Evolutionary conservation across 2,797 vertebrate genomes (phyloP).

Genomic region (Sphenopsis melanotis): DNA sequence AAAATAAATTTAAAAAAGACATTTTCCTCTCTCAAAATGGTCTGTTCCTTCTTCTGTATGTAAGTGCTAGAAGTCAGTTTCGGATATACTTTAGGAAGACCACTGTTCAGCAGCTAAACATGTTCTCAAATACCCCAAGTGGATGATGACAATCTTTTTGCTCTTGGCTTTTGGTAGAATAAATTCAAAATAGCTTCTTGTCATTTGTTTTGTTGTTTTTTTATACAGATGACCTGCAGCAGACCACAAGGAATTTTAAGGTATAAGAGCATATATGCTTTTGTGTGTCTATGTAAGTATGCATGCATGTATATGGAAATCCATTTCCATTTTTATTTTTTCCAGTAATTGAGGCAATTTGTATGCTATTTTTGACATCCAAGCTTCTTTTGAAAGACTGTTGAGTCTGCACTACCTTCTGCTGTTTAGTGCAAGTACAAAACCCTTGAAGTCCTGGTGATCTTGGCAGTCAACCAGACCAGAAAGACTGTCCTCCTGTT

Average conservation of each 20-base stretch:
- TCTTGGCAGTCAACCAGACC: not conserved
- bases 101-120: not conserved
- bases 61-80: not conserved
- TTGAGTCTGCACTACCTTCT: not conserved
- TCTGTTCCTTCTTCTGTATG: not conserved
- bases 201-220: not conserved
- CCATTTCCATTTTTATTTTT: not conserved
- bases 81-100: not conserved
- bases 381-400: not conserved
- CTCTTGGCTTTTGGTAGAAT: not conserved
- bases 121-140: not conserved
- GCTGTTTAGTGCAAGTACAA: not conserved
- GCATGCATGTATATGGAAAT: not conserved
- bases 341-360: not conserved
- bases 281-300: not conserved
- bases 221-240: not conserved
- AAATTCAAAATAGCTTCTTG: not conserved
- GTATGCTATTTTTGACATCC: not conserved
- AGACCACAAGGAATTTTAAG: not conserved
- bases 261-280: not conserved
- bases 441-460: not conserved
- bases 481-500: not conserved
- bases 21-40: not conserved
- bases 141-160: fast-evolving
- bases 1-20: not conserved